Evolutionary conservation across 2,797 vertebrate species (phyloP).

Genomic region (Typhlichthys subterraneus): DNA sequence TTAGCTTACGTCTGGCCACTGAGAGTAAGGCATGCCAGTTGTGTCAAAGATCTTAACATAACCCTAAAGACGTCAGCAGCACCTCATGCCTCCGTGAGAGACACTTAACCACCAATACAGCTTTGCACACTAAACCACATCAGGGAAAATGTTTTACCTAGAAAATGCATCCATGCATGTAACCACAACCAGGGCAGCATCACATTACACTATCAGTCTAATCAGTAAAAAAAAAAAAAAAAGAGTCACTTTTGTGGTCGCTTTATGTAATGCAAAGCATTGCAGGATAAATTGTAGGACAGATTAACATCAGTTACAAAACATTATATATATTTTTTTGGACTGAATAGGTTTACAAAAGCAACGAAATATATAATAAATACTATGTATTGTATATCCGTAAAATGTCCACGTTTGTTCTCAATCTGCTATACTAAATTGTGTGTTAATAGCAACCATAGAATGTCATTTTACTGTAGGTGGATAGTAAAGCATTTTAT

Average conservation of each 20-base stretch:
- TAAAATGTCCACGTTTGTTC: not conserved
- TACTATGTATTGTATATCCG: not conserved
- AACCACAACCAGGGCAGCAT: conserved; percentile 58
- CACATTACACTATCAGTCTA: conserved; percentile 24
- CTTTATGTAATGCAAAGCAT: not conserved
- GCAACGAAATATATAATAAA: too few relatives aligned
- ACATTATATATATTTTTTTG: too few relatives aligned
- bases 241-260: conserved; percentile 10
- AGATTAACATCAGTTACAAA: not conserved
- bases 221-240: not conserved
- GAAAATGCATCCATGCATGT: conserved; percentile 49
- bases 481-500: too few relatives aligned
- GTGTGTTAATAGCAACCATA: too few relatives aligned
- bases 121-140: conserved; percentile 60
- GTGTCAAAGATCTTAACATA: conserved; percentile 70
- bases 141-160: conserved; percentile 64
- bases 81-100: conserved; percentile 56
- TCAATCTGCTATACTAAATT: not conserved
- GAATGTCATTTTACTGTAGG: too few relatives aligned
- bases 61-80: conserved; percentile 75
- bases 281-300: not conserved
- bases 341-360: too few relatives aligned
- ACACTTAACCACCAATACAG: conserved; percentile 38
- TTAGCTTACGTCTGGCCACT: conserved; percentile 56
- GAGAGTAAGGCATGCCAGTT: conserved; percentile 65